Conservation (phyloP, 2,797 vertebrate genomes). For the Salmo trutta region DNA sequence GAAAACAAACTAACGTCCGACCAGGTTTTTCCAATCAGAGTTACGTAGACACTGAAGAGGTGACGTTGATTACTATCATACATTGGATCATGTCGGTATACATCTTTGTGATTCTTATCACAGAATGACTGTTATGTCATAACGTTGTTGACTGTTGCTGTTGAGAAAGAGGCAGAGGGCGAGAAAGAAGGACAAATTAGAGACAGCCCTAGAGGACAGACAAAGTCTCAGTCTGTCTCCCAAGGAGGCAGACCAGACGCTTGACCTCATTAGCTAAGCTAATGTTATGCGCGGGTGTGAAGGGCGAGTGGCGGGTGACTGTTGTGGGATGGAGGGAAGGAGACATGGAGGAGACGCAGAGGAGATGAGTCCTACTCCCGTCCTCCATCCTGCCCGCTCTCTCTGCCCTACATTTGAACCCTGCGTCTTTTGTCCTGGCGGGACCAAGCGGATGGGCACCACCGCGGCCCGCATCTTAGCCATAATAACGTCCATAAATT, state of each 20-base stretch:
- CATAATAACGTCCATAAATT: slow-evolving; percentile 46
- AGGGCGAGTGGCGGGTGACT: slow-evolving; percentile 32
- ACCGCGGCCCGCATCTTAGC: background rate
- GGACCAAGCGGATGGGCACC: slow-evolving; percentile 5
- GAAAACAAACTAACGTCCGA: background rate
- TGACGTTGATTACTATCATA: background rate
- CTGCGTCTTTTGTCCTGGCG: slow-evolving; percentile 25
- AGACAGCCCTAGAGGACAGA: background rate
- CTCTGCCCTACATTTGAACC: slow-evolving; percentile 64
- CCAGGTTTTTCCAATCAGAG: background rate
- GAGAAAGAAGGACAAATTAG: background rate
- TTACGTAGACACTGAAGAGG: background rate
- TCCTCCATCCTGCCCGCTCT: slow-evolving; percentile 36
- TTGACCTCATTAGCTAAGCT: slow-evolving; percentile 71
- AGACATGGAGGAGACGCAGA: slow-evolving; percentile 8
- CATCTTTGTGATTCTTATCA: background rate
- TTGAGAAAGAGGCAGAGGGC: background rate
- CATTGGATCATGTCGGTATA: background rate
- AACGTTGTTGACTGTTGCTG: background rate
- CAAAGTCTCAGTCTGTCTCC: slow-evolving; percentile 30
- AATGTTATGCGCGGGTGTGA: slow-evolving; percentile 47
- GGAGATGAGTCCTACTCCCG: background rate
- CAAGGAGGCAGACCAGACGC: slow-evolving; percentile 72
- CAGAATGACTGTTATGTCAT: background rate
- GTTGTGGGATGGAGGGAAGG: slow-evolving; percentile 37